Percentiles rank a stretch among this genome's conserved stretches.
These are phyloP conservation scores for Thinocorus orbignyianus DNA, from an alignment of 2,113 vertebrate species.

Conservation along the genomic window DNA sequence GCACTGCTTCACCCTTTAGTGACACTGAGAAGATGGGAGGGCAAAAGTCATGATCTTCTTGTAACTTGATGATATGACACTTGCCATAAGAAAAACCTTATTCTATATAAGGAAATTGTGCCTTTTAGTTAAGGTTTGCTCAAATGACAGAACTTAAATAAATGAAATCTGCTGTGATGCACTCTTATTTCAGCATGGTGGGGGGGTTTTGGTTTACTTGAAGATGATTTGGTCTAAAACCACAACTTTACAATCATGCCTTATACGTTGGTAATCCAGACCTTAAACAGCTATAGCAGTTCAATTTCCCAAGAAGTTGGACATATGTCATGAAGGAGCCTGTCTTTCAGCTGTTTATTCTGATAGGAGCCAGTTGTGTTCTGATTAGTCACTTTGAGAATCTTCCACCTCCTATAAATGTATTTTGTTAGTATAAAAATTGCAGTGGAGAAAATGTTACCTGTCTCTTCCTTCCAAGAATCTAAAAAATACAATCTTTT, in stretches of 20 bases:
- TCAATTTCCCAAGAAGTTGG: background rate
- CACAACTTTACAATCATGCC: background rate
- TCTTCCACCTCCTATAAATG: background rate
- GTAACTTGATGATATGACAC: background rate
- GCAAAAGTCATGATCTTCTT: background rate
- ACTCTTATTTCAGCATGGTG: background rate
- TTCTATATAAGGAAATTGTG: background rate
- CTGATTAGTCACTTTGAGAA: background rate
- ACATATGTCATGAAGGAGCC: rapidly evolving
- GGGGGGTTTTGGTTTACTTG: background rate
- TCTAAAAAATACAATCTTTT: background rate
- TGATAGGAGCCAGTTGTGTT: background rate
- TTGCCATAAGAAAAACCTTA: background rate
- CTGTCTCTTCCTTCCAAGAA: background rate
- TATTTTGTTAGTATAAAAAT: background rate
- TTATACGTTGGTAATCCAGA: background rate
- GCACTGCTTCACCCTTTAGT: background rate
- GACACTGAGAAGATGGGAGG: background rate
- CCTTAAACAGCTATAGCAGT: background rate
- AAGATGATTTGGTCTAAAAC: background rate
- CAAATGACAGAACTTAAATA: background rate
- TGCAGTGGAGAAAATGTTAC: background rate
- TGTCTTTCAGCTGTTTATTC: background rate
- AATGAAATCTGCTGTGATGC: background rate
- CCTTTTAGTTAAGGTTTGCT: background rate